Percentiles rank a stretch among this genome's conserved stretches.
phyloP scores from a whole-genome alignment of 2,113 vertebrate species.

The Promerops cafer region DNA sequence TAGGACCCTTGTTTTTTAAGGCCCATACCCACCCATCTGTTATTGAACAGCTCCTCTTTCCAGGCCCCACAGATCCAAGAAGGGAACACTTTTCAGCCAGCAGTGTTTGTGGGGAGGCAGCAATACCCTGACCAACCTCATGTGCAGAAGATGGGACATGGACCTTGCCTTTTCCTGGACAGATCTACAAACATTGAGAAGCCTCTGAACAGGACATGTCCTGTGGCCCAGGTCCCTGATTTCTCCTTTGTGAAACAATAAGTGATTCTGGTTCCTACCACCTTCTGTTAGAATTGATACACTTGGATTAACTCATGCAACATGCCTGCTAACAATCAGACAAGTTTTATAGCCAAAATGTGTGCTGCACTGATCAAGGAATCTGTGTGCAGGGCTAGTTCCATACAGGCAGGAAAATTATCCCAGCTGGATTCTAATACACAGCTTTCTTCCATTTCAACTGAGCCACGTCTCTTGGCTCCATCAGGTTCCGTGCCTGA shows the following conservation, averaged over 20 bases:
- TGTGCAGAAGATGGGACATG: background rate
- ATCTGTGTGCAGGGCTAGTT: background rate
- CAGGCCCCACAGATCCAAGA: background rate
- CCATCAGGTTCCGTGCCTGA: fast-evolving
- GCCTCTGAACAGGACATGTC: background rate
- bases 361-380: background rate
- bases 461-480: fast-evolving
- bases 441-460: background rate
- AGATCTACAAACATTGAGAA: background rate
- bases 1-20: background rate
- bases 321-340: background rate
- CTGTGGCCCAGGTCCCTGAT: background rate
- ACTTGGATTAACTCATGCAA: background rate
- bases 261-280: background rate
- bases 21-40: background rate
- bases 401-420: background rate
- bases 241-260: background rate
- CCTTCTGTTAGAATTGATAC: background rate
- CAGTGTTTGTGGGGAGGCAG: background rate
- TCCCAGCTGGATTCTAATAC: background rate
- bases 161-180: background rate
- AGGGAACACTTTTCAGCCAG: background rate
- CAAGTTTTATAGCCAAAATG: background rate
- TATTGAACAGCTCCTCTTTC: background rate
- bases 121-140: too few relatives aligned